phyloP scores from a whole-genome alignment of 2,888 invertebrate genomes.

The Heliconius ismenius region DNA sequence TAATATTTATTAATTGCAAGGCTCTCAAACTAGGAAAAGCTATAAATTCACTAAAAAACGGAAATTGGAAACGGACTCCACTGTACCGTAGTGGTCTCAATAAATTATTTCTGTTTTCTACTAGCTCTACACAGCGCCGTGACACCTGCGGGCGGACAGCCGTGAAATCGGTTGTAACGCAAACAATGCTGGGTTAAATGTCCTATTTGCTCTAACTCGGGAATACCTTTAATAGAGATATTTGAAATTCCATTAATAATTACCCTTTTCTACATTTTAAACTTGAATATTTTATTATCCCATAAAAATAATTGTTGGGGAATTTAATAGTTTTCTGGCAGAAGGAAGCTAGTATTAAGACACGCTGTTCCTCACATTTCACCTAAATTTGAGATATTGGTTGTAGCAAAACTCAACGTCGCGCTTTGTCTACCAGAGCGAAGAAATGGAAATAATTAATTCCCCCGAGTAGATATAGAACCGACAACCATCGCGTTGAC shows the following conservation, averaged over 20 bases:
- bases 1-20: too few species aligned
- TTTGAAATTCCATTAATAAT: background rate
- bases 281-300: too few species aligned
- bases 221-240: background rate
- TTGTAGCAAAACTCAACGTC: background rate
- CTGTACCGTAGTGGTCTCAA: background rate
- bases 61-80: background rate
- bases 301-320: too few species aligned
- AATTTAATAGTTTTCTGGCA: too few species aligned
- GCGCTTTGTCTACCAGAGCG: background rate
- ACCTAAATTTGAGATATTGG: too few species aligned
- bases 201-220: background rate
- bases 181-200: constrained; percentile 23
- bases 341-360: too few species aligned
- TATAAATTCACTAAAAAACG: background rate
- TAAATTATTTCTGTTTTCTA: background rate
- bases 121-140: background rate
- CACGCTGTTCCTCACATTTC: too few species aligned
- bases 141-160: constrained; percentile 28
- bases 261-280: background rate
- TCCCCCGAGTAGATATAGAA: background rate
- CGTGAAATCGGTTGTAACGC: constrained; percentile 37
- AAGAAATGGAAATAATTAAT: too few species aligned
- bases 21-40: too few species aligned
- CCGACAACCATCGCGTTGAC: background rate